Base-by-base conservation (phyloP, 2,797 vertebrate species). In the Falco concolor region DNA sequence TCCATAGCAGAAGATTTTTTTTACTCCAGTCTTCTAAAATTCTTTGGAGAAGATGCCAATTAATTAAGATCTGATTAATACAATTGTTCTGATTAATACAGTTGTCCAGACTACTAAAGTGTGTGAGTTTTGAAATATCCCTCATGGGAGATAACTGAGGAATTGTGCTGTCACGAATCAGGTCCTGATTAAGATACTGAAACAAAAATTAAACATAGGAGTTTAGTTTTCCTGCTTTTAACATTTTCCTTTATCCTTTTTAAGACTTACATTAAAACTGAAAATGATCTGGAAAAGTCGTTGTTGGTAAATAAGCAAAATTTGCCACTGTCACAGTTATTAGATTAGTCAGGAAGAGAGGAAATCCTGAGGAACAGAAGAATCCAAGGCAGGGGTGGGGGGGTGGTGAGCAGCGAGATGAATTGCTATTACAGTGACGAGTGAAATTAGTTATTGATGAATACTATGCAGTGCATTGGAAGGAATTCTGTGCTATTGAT, bases 61-160 rank as follows among this genome's bases (percentile, higher is more conserved):
- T 47, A 94, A 96, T 83, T 88, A 78, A 80, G 40, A 90, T 44
- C 56, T 30, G 53, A 85, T 91, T 91, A 81, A 81, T 90, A 25
- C 28, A 56, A 13, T 84, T 81, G 65, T 88, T 87, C 42, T 85
- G 45, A 68, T 91, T 75, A 87, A 54, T 85, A 38, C 59, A 32
- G 27, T 89, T 94, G 56, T 80, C 60, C 8, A 15, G 60, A 52
- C 60, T 87, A 59, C 36, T 81, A 20, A 77, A 88, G 23, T 52
- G 25, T 14, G 5, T 80, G 42, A 50, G 30, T 72, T 91, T 83
- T 86, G 79, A 90, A 89, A 68, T 86, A 53, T 53, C 45, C 44
- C 65, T 81, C n/a, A 13, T 72, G 79, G 65, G 73, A 94, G 61
- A 63, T 85, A 85, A 68, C 78, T 87, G 67, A 76, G 67, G 87